These are phyloP conservation scores for Drosophila auraria DNA, from an alignment of 1,140 invertebrate genomes.

Conservation along the genomic window DNA sequence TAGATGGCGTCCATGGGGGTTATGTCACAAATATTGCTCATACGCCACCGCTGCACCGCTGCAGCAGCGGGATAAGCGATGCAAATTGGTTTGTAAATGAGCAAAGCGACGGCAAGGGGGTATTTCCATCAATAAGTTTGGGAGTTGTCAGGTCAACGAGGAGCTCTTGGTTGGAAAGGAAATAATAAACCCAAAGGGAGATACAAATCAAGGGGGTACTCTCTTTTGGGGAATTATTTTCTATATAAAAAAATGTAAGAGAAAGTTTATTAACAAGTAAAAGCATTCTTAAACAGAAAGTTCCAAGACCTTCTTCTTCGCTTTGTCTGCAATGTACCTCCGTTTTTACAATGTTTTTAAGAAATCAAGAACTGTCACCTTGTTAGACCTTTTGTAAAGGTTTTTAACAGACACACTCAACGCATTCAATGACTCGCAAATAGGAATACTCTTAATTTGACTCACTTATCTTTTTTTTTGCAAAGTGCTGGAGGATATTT, in stretches of 20 bases:
- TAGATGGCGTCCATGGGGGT: slow-evolving; percentile 14
- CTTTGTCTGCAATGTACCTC: too few relatives aligned
- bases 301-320: too few relatives aligned
- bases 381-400: background rate
- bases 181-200: background rate
- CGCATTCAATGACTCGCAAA: slow-evolving; percentile 6
- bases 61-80: slow-evolving; percentile 11
- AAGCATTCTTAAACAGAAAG: too few relatives aligned
- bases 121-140: slow-evolving; percentile 8
- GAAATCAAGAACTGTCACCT: background rate
- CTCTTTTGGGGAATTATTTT: too few relatives aligned
- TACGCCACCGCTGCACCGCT: slow-evolving; percentile 43
- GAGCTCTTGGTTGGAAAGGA: too few relatives aligned
- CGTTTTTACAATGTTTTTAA: too few relatives aligned
- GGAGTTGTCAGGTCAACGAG: background rate
- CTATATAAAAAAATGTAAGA: too few relatives aligned
- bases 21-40: slow-evolving; percentile 56
- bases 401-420: background rate
- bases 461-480: slow-evolving; percentile 4
- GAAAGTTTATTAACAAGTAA: too few relatives aligned
- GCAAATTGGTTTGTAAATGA: slow-evolving; percentile 33
- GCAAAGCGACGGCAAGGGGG: slow-evolving; percentile 1
- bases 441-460: slow-evolving; percentile 10
- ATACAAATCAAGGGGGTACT: background rate
- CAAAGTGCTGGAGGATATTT: slow-evolving; percentile 8